These are phyloP conservation scores for Sturnira hondurensis DNA, from an alignment of 2,113 vertebrate species.

Conservation along the genomic window DNA sequence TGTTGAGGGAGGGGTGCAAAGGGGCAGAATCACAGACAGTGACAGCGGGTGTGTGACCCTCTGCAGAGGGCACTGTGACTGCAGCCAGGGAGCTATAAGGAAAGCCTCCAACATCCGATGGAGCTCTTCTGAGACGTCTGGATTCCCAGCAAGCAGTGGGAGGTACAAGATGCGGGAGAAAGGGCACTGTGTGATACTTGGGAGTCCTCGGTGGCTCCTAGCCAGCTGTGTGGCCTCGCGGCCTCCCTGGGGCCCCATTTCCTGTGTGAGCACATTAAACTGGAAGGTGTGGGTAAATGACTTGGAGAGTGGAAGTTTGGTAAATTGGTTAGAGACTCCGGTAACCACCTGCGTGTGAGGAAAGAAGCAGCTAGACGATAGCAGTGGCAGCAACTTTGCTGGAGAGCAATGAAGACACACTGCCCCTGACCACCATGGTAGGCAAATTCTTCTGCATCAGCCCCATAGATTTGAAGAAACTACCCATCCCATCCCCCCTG, in stretches of 20 bases:
- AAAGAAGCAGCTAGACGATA: not conserved
- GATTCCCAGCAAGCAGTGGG: not conserved
- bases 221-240: rapidly evolving
- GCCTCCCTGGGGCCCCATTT: not conserved
- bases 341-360: not conserved
- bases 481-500: not conserved
- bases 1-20: not conserved
- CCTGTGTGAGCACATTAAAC: not conserved
- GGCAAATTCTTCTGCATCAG: not conserved
- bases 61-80: not conserved
- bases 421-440: not conserved
- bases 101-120: not conserved
- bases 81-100: not conserved
- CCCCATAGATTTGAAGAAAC: not conserved
- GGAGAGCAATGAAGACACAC: not conserved
- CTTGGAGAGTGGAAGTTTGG: not conserved
- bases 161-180: not conserved
- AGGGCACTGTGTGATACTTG: not conserved
- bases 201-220: too few relatives aligned
- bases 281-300: not conserved
- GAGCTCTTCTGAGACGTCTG: not conserved
- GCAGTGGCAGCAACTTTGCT: not conserved
- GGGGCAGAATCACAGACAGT: constrained; percentile 2
- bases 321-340: not conserved
- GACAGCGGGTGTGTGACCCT: not conserved